Conservation (phyloP, 2,797 vertebrate species). For the Brotogeris chrysoptera region DNA sequence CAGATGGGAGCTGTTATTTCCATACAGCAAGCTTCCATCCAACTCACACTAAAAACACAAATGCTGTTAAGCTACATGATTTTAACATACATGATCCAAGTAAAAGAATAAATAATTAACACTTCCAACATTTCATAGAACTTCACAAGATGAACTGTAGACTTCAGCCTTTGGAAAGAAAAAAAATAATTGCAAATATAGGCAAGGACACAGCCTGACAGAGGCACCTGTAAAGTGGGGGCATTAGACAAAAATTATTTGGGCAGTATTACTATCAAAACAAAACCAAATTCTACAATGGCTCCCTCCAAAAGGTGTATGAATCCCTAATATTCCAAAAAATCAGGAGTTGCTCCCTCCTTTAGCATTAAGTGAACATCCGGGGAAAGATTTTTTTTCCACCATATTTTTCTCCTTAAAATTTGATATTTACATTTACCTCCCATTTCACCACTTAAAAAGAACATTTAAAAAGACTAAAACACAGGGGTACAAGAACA, state of each 20-base stretch:
- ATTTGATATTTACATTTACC: not conserved
- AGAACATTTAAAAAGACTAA: not conserved
- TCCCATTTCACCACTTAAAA: not conserved
- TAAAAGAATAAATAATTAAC: conserved; percentile 42
- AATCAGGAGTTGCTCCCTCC: not conserved
- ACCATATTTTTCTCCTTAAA: not conserved
- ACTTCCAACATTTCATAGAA: conserved; percentile 16
- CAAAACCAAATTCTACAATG: not conserved
- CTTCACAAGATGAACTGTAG: conserved; percentile 44
- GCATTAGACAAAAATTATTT: not conserved
- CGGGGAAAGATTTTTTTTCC: not conserved
- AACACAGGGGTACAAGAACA: not conserved
- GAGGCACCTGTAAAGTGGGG: conserved; percentile 38
- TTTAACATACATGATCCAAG: conserved; percentile 47
- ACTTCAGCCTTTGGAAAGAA: conserved; percentile 21
- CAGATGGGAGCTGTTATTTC: conserved; percentile 67
- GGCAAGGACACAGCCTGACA: conserved; percentile 29
- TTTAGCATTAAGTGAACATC: not conserved
- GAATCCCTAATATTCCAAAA: not conserved
- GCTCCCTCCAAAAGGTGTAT: not conserved
- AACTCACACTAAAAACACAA: conserved; percentile 25
- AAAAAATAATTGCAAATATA: conserved; percentile 37
- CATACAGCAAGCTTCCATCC: conserved; percentile 63
- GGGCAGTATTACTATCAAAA: not conserved
- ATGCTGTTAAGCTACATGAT: conserved; percentile 41